These are phyloP conservation scores for Lagopus muta DNA, from an alignment of 2,113 vertebrate genomes.

Conservation along the genomic window DNA sequence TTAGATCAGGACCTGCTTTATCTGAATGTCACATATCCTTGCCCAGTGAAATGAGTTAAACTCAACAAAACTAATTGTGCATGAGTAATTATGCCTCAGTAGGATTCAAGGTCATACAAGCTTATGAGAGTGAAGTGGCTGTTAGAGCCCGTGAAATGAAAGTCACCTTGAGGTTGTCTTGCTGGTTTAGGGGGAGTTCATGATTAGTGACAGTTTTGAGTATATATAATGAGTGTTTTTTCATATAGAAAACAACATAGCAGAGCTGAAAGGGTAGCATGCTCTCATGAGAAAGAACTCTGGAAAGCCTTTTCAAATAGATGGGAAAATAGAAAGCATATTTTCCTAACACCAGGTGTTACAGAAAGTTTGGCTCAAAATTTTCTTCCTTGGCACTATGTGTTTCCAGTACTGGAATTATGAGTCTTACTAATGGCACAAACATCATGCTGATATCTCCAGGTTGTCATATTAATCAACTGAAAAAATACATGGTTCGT, in stretches of 20 bases:
- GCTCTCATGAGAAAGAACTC: neutral
- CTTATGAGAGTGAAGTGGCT: neutral
- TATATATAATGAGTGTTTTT: neutral
- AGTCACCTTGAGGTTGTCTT: neutral
- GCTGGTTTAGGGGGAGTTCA: neutral
- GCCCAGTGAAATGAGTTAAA: conserved; percentile 16
- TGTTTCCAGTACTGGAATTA: conserved; percentile 4
- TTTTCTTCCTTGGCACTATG: neutral
- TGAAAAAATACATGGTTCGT: neutral
- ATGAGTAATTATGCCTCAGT: neutral
- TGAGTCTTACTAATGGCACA: neutral
- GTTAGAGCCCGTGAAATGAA: neutral
- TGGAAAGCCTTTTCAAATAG: neutral
- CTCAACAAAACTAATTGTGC: neutral
- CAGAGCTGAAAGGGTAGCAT: neutral
- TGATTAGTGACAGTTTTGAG: neutral
- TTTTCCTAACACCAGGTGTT: conserved; percentile 33
- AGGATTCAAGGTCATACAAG: neutral
- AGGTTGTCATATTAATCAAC: conserved; percentile 10
- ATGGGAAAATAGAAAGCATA: neutral
- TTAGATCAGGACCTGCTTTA: neutral
- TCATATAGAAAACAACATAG: neutral
- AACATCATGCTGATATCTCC: conserved; percentile 2
- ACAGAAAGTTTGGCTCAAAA: neutral
- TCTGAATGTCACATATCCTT: neutral